phyloP scores from a whole-genome alignment of 1,140 invertebrate genomes.

The Sminthurinus signatus region DNA sequence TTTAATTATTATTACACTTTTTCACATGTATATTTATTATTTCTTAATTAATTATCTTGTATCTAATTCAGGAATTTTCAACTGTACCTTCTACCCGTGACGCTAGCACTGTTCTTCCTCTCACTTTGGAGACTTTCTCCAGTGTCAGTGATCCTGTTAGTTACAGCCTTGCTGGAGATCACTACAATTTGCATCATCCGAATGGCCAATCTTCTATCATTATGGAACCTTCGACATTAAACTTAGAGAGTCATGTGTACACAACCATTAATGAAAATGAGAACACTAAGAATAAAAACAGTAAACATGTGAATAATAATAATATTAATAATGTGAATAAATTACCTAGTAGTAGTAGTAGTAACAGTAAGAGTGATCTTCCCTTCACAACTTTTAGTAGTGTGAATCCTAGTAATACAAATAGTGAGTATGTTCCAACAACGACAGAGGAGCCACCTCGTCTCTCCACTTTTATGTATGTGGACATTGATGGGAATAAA shows the following conservation, averaged over 20 bases:
- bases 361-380: too few species aligned
- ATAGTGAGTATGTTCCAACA: neutral
- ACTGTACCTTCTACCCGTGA: constrained; percentile 36
- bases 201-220: constrained; percentile 35
- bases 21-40: too few species aligned
- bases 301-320: too few species aligned
- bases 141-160: constrained; percentile 35
- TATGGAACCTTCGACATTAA: constrained; percentile 39
- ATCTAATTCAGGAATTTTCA: too few species aligned
- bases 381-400: too few species aligned
- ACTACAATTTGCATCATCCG: constrained; percentile 31
- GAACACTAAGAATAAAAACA: too few species aligned
- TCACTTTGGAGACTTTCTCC: constrained; percentile 41
- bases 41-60: too few species aligned
- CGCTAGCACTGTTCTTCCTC: constrained; percentile 39
- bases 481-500: constrained; percentile 13
- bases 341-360: too few species aligned
- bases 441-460: constrained; percentile 27
- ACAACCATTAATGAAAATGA: constrained; percentile 2
- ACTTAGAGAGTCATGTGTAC: neutral
- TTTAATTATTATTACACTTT: too few species aligned
- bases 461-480: constrained; percentile 37
- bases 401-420: too few species aligned
- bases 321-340: too few species aligned
- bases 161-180: constrained; percentile 29